These are phyloP conservation scores for Diploscapter pachys DNA, from an alignment of 1,140 invertebrate species.

Conservation along the genomic window DNA sequence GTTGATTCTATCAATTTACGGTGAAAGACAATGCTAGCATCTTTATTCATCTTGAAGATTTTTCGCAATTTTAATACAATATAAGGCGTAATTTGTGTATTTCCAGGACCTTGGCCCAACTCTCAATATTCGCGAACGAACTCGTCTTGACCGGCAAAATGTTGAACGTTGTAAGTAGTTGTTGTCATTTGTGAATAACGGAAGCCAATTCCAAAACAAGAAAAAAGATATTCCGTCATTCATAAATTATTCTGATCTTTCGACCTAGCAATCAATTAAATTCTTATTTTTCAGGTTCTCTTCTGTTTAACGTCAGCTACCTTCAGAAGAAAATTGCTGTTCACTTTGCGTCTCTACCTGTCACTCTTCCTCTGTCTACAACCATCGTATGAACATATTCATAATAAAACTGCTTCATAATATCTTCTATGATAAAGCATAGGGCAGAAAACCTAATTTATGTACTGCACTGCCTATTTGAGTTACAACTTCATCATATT, in stretches of 20 bases:
- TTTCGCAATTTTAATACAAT: neutral
- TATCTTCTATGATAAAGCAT: neutral
- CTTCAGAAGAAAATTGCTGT: slow-evolving; percentile 21
- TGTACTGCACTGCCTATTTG: no score
- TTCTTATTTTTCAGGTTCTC: neutral
- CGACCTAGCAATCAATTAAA: no score
- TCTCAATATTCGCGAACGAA: slow-evolving; percentile 21
- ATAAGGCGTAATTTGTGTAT: neutral
- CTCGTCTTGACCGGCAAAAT: slow-evolving; percentile 34
- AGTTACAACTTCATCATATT: neutral
- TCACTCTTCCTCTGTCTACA: slow-evolving; percentile 21
- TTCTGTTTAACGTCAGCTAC: slow-evolving; percentile 35
- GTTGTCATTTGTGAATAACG: no score
- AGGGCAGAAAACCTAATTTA: no score
- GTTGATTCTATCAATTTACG: neutral
- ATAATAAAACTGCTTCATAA: neutral
- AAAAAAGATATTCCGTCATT: no score
- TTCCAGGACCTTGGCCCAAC: slow-evolving; percentile 16
- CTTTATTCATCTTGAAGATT: neutral
- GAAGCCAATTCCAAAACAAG: no score
- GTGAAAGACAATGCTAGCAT: neutral
- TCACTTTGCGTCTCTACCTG: slow-evolving; percentile 20
- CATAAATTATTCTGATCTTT: no score
- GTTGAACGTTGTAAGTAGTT: slow-evolving; percentile 21
- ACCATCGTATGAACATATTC: slow-evolving; percentile 9